Conservation (phyloP, 2,888 invertebrate genomes). For the Sesia bembeciformis region DNA sequence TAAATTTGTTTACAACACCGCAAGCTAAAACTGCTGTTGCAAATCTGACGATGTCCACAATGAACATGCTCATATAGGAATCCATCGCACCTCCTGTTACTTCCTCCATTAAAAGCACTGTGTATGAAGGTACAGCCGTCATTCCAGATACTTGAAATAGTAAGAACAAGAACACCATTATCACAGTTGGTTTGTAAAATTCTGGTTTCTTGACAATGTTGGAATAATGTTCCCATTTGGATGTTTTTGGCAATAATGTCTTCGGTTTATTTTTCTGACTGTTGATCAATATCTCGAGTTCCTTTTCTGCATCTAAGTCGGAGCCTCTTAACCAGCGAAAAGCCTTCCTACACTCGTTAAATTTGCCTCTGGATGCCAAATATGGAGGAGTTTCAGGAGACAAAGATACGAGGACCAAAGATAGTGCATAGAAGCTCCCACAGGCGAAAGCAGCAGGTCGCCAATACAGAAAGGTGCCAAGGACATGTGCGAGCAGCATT, state of each 20-base stretch:
- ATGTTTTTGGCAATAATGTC: slow-evolving; percentile 43
- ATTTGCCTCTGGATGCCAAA: slow-evolving; percentile 71
- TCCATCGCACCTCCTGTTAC: slow-evolving; percentile 74
- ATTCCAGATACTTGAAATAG: slow-evolving; percentile 81
- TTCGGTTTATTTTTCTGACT: slow-evolving; percentile 45
- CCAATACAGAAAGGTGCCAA: slow-evolving; percentile 78
- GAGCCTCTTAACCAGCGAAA: slow-evolving; percentile 75
- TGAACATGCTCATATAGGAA: slow-evolving; percentile 76
- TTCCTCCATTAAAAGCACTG: slow-evolving; percentile 76
- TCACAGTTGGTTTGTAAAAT: slow-evolving; percentile 75
- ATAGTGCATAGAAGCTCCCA: slow-evolving; percentile 58
- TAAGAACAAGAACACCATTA: slow-evolving; percentile 78
- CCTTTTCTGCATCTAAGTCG: slow-evolving; percentile 52
- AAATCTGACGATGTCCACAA: slow-evolving; percentile 78
- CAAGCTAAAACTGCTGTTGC: slow-evolving; percentile 76
- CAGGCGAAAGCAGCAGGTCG: slow-evolving; percentile 70
- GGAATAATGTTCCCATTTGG: slow-evolving; percentile 37
- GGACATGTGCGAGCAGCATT: slow-evolving; percentile 76
- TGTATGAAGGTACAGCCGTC: slow-evolving; percentile 81
- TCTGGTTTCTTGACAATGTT: slow-evolving; percentile 50
- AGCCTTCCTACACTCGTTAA: slow-evolving; percentile 69
- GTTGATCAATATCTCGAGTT: slow-evolving; percentile 57
- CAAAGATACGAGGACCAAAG: slow-evolving; percentile 65
- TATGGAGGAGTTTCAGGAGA: slow-evolving; percentile 80
- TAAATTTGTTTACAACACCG: slow-evolving; percentile 72